A percentile compares a stretch with the other conserved stretches of the same genome.
phyloP scores from a whole-genome alignment of 2,113 vertebrate species.

The Ophiodon elongatus region DNA sequence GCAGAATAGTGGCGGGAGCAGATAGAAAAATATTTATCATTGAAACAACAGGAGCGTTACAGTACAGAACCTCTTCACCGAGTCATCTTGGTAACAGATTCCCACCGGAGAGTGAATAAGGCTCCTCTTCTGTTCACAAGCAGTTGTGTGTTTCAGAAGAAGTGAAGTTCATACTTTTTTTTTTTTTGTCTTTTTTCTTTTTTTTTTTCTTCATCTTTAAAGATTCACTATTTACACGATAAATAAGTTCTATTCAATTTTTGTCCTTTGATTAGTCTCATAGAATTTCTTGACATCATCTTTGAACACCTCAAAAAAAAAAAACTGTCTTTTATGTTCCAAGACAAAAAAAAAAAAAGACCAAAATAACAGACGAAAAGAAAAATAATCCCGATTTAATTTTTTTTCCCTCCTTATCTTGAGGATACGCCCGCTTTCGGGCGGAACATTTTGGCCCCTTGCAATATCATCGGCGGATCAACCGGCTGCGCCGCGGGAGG shows the following conservation, averaged over 20 bases:
- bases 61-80: slow-evolving; percentile 60
- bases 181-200: slow-evolving; percentile 53
- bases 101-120: slow-evolving; percentile 76
- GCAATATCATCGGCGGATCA: slow-evolving; percentile 42
- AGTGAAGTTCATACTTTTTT: slow-evolving; percentile 77
- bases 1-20: slow-evolving; percentile 68
- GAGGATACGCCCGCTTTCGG: slow-evolving; percentile 38
- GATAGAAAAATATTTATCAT: slow-evolving; percentile 87
- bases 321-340: slow-evolving; percentile 58
- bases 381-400: slow-evolving; percentile 26
- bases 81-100: slow-evolving; percentile 63
- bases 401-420: slow-evolving; percentile 27
- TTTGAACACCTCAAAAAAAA: slow-evolving; percentile 67
- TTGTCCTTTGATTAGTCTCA: slow-evolving; percentile 72
- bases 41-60: slow-evolving; percentile 77
- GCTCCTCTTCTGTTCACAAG: slow-evolving; percentile 80
- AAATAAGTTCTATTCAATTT: slow-evolving; percentile 81
- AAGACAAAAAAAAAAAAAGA: slow-evolving; percentile 41
- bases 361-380: slow-evolving; percentile 19
- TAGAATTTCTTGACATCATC: slow-evolving; percentile 82
- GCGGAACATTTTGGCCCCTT: slow-evolving; percentile 37
- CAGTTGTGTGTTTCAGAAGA: slow-evolving; percentile 80
- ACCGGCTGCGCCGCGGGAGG: slow-evolving; percentile 33
- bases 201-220: slow-evolving; percentile 57
- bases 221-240: slow-evolving; percentile 85